Base-by-base conservation (phyloP, 2,797 vertebrate genomes). In the Tenualosa ilisha region DNA sequence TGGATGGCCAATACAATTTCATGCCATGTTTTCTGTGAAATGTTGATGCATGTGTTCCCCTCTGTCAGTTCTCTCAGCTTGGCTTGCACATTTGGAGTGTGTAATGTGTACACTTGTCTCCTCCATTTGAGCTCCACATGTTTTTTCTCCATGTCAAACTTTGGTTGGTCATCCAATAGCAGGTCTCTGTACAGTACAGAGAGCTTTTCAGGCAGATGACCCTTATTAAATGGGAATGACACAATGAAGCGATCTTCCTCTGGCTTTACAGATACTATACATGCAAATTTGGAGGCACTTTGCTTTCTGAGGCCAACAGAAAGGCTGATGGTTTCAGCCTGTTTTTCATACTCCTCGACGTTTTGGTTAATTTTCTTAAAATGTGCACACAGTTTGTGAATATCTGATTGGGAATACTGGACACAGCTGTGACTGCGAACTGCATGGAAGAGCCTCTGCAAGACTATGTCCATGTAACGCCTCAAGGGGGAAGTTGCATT, bases 401-500 rank as follows among this genome's bases (percentile, higher is more conserved):
- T 94, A 59, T 96, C 94, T 0, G 87, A 81, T 0, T 0, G 0
- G 0, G 93, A 92, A 87, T 96, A 96, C 53, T 22, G 0, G 0
- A 90, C 0, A 0, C 88, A 65, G 26, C 86, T 90, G 0, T 86
- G 89, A 56, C 54, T 85, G 61, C 96, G 90, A 1, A 88, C 91
- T 0, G 87, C 88, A 26, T 93, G 92, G 11, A 96, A 89, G 84
- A 96, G 93, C 53, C 96, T 89, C 89, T 97, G 96, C 15, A 97
- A 86, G 82, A 96, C 93, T 0, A 97, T 24, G 1, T 97, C 96
- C 82, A 96, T 0, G 46, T 97, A 96, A 0, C 96, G 93, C 37
- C 96, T 95, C 85, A 96, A 94, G 51, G 96, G 96, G 0, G 96
- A 97, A 9, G 95, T 95, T 2, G 95, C 96, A 96, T 96, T 88